Base-by-base conservation (phyloP, 64 coral and sea anemone genomes). In the Pachyseris speciosa region DNA sequence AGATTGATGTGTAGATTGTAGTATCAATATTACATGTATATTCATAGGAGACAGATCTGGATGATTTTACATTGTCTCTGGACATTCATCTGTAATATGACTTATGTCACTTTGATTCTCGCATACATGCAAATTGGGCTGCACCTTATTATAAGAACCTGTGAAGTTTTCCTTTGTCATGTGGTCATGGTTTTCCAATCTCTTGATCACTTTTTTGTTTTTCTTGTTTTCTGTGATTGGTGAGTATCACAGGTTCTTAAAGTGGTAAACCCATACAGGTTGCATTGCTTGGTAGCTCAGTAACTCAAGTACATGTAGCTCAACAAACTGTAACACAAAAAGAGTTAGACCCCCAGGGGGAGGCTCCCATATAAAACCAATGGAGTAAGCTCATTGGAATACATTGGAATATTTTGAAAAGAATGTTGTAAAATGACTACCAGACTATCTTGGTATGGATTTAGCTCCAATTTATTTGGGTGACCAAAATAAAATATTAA, bases 1-100 rank as follows among this genome's bases (percentile, higher is more conserved):
- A 65, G 63, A 65, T 65, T 65, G 63, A 65, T 29, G 24, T 29
- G 63, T 61, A 61, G 57, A 61, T 61, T 65, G 63, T 65, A 65
- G 24, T 29, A 65, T 3, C 17, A 57, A 57, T 57, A 57, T 57
- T 57, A 49, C 45, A 5, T 49, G 45, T 49, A 65, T 26, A 65
- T 65, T 65, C 63, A 24, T 6, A 65, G 24, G 24, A 65, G n/a
- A 12, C 7, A 49, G 13, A 65, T 65, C 63, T 65, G 26, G 9
- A 30, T 3, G n/a, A 9, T 24, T 25, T 65, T 26, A 25, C 5
- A 60, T 20, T 20, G 0, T 16, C 57, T 24, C 57, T 24, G 13
- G 57, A 60, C 16, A 60, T 60, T 60, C 13, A 60, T 60, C 22
- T 20, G 13, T 60, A 24, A 27, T 31, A 29, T 31, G n/a, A 11